Evolutionary conservation across 2,113 vertebrate species (phyloP), one percentile per base, ranked within the genome.

Genomic region (Pelmatolapia mariae): DNA sequence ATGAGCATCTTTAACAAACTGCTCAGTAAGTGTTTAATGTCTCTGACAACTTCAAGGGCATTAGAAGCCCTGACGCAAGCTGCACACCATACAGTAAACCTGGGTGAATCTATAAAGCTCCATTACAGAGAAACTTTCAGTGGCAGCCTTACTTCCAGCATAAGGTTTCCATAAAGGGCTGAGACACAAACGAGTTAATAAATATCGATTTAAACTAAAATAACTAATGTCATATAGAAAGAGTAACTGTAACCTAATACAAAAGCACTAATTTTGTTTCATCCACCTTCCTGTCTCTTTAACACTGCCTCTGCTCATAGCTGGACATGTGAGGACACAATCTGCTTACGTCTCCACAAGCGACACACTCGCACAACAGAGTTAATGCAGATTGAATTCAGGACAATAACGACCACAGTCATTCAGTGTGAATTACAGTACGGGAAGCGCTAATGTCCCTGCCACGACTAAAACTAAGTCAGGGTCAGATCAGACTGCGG

Each of bases 1-100:
- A 66, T 22, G 84, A 89, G 86, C 85, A 91, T 90, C 89, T 93
- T 89, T 87, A 89, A 84, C 87, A 92, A 88, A 91, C 81, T 87
- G 94, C 86, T 82, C 91, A 90, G 89, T 91, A 91, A 94, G 94
- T 92, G 92, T 91, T 95, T 94, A 89, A 90, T 78, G 87, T 40
- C 43, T 90, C 86, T 86, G 87, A 89, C 85, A 85, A 85, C 87
- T 88, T 91, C 90, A 93, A 94, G 92, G 94, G 81, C 91, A 94
- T 83, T 43, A 87, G 78, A 87, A 89, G 59, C 85, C 76, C 90
- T 90, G 90, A 93, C 86, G 40, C 83, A 86, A 82, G 87, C 57
- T 29, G 57, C 76, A 78, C 84, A 83, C 82, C 57, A 56, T 87
- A 88, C 87, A 89, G 87, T 76, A 83, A 85, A 66, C 50, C 43